Base-by-base conservation (phyloP, 2,797 vertebrate species). In the Ctenopoma kingsleyae region DNA sequence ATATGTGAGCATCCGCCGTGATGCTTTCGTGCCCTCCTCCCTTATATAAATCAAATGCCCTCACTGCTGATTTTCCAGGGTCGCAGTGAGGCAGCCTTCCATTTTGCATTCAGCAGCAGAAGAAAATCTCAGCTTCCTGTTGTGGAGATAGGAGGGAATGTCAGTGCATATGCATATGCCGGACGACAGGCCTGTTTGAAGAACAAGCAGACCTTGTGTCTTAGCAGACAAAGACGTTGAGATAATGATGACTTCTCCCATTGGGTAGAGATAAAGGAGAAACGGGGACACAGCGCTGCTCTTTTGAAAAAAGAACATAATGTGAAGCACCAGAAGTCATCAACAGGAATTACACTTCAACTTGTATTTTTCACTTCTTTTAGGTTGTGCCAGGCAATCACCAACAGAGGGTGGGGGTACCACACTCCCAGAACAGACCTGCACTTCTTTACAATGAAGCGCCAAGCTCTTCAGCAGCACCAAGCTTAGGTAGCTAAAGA, bases 341-440 rank as follows among this genome's bases (percentile, higher is more conserved):
- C 76, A 83, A 61, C 67, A 72, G 82, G 56, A 85, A 83, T 77
- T 82, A 78, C 81, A 84, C 79, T 83, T 90, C 81, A 85, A 27
- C 64, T 69, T 67, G 72, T 73, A 50, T 83, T 76, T 74, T 56
- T 78, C 59, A 57, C 73, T 67, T 48, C 64, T 80, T 86, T 85
- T 22, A 67, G 55, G 65, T 27, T 69, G 61, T 68, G 71, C 71
- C 76, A 62, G 51, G 79, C 62, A 88, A 84, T 87, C 74, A 83
- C 41, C 22, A 49, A 67, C 64, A 43, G 20, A 38, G 53, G 60
- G 27, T 36, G 25, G 23, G 47, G 27, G 47, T 25, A n/a, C 43
- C 47, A 54, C 43, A 51, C 46, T 65, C 35, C 46, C 60, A 59
- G 63, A 80, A 51, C 80, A 74, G 52, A 78, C 62, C 71, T 67